Evolutionary conservation across 2,113 vertebrate species (phyloP).

Genomic region (Aegypius monachus): DNA sequence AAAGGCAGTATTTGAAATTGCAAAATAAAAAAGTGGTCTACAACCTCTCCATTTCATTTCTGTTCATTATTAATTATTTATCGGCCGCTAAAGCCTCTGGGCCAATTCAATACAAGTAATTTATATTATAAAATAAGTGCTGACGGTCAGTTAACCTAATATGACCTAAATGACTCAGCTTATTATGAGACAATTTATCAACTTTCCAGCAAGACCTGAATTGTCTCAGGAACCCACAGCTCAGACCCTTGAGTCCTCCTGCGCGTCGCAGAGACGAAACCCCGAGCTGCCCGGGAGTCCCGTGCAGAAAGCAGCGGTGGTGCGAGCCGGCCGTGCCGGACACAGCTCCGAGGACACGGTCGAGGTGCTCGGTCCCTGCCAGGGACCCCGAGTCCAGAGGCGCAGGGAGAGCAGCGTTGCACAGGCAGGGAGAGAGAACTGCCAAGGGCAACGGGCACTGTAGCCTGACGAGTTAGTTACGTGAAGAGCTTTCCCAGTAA

Average conservation of each 20-base stretch:
- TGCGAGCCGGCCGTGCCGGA: background rate
- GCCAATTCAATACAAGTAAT: conserved; percentile 65
- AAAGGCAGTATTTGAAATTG: background rate
- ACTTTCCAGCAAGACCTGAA: background rate
- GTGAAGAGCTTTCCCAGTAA: background rate
- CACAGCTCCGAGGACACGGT: background rate
- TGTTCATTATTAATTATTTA: conserved; percentile 76
- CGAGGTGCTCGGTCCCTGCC: fast-evolving
- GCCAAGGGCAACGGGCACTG: background rate
- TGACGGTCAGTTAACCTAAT: conserved; percentile 67
- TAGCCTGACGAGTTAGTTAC: background rate
- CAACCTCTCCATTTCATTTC: conserved; percentile 65
- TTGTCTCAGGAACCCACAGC: background rate
- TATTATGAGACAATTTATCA: conserved; percentile 65
- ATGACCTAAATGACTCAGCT: conserved; percentile 64
- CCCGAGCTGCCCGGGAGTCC: background rate
- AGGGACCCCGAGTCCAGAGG: too few species aligned
- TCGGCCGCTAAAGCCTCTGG: conserved; percentile 52
- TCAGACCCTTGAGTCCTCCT: background rate
- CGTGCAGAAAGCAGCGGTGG: too few species aligned
- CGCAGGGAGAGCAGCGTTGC: background rate
- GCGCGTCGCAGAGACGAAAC: background rate
- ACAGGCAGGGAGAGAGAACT: fast-evolving
- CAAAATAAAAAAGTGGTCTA: background rate
- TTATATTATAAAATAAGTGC: conserved; percentile 48